These are phyloP conservation scores for Parnassius apollo DNA, from an alignment of 2,888 invertebrate species.

Conservation along the genomic window DNA sequence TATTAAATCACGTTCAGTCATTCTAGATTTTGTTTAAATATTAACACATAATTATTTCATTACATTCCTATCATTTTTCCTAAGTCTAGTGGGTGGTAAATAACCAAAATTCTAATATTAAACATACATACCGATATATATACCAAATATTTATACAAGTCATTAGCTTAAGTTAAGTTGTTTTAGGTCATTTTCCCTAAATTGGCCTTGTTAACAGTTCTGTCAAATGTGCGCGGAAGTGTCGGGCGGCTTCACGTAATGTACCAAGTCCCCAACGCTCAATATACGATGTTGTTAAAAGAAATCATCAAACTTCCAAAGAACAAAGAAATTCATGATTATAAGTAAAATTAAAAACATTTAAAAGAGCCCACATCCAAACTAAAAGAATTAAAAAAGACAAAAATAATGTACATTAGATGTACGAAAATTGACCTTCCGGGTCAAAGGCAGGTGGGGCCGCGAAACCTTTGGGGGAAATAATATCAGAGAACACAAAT, in stretches of 20 bases:
- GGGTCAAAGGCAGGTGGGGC: slow-evolving; percentile 34
- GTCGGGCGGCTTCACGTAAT: slow-evolving; percentile 37
- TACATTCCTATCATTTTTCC: slow-evolving; percentile 75
- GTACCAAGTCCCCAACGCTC: slow-evolving; percentile 44
- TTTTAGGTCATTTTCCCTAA: slow-evolving; percentile 78
- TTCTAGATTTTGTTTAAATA: slow-evolving; percentile 75
- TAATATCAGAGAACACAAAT: slow-evolving; percentile 41
- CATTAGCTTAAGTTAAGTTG: slow-evolving; percentile 80
- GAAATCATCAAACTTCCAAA: slow-evolving; percentile 60
- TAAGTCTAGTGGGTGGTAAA: slow-evolving; percentile 80
- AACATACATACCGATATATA: slow-evolving; percentile 80
- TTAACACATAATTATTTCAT: slow-evolving; percentile 78
- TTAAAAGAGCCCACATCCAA: slow-evolving; percentile 77
- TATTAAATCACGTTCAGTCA: slow-evolving; percentile 77
- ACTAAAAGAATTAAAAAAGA: slow-evolving; percentile 51
- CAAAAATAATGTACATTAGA: slow-evolving; percentile 47
- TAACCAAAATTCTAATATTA: slow-evolving; percentile 81
- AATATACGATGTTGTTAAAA: slow-evolving; percentile 61
- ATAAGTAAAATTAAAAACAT: slow-evolving; percentile 52
- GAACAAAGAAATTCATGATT: slow-evolving; percentile 39
- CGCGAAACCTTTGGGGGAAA: slow-evolving; percentile 39
- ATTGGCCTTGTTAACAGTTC: slow-evolving; percentile 74
- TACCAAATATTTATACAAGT: slow-evolving; percentile 81
- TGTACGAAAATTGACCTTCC: slow-evolving; percentile 45
- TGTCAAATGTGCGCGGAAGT: slow-evolving; percentile 66